Conservation (phyloP, 2,113 vertebrate species). For the Craseonycteris thonglongyai region DNA sequence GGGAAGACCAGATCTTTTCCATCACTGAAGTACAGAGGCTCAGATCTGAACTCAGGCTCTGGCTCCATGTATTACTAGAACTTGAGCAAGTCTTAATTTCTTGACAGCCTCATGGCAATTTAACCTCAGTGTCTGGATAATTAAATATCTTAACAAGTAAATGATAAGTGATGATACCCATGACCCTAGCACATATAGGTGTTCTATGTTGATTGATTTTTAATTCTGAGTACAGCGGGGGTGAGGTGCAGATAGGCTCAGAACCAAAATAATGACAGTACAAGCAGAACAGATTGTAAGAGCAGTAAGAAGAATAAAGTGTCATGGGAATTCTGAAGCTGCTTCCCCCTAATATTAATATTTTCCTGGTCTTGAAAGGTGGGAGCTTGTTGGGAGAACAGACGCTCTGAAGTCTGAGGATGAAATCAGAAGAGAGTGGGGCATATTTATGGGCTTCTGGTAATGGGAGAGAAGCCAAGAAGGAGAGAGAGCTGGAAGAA, state of each 20-base stretch:
- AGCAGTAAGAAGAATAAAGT: neutral
- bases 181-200: neutral
- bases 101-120: neutral
- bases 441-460: too few species aligned
- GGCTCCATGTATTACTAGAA: neutral
- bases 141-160: neutral
- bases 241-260: neutral
- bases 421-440: neutral
- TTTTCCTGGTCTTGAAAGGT: neutral
- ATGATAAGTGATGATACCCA: neutral
- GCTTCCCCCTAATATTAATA: neutral
- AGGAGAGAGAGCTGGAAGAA: neutral
- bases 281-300: neutral
- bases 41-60: neutral
- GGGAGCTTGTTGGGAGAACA: neutral
- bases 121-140: neutral
- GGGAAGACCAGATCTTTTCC: neutral
- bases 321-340: neutral
- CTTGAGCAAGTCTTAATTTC: neutral
- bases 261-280: neutral
- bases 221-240: neutral
- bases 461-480: neutral
- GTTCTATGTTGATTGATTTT: neutral
- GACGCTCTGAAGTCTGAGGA: neutral
- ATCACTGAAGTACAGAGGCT: neutral